phyloP scores from a whole-genome alignment of 2,888 invertebrate genomes.

The Noctua comes region DNA sequence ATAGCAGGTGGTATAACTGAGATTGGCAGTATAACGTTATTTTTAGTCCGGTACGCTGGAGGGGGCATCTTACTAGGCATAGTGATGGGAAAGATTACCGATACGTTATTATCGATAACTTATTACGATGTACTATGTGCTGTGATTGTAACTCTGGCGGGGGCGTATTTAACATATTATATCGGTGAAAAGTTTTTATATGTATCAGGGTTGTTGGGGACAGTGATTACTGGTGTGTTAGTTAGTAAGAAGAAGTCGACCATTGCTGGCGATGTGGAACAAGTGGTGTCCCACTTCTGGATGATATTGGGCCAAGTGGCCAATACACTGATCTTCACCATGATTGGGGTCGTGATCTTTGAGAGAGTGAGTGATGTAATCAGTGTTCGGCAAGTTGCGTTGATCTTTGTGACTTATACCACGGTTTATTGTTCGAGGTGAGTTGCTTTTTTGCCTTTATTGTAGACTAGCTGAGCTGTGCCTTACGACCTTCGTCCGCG shows the following conservation, averaged over 20 bases:
- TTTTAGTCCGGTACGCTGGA: constrained; percentile 81
- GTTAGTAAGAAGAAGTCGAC: constrained; percentile 83
- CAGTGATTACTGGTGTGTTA: constrained; percentile 82
- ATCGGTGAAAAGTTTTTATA: constrained; percentile 86
- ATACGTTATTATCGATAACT: constrained; percentile 78
- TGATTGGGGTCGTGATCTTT: constrained; percentile 91
- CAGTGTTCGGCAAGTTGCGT: constrained; percentile 80
- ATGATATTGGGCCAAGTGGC: constrained; percentile 79
- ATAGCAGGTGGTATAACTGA: constrained; percentile 78
- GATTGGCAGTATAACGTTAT: constrained; percentile 78
- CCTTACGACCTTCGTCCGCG: too few species aligned
- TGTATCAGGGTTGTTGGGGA: constrained; percentile 83
- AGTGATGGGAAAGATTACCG: constrained; percentile 82
- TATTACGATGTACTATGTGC: constrained; percentile 83
- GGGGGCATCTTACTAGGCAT: constrained; percentile 83
- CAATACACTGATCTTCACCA: constrained; percentile 91
- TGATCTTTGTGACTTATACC: constrained; percentile 85
- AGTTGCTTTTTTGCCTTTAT: constrained; percentile 39
- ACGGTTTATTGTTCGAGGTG: constrained; percentile 86
- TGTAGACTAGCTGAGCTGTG: too few species aligned
- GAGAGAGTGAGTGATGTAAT: constrained; percentile 87
- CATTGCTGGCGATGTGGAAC: constrained; percentile 84
- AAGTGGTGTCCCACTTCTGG: constrained; percentile 81
- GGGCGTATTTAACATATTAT: constrained; percentile 84
- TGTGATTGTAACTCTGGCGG: constrained; percentile 81